A percentile compares a stretch with the other conserved stretches of the same genome.
Evolutionary conservation across 2,888 invertebrate species (phyloP).

Genomic region (Thymelicus sylvestris): DNA sequence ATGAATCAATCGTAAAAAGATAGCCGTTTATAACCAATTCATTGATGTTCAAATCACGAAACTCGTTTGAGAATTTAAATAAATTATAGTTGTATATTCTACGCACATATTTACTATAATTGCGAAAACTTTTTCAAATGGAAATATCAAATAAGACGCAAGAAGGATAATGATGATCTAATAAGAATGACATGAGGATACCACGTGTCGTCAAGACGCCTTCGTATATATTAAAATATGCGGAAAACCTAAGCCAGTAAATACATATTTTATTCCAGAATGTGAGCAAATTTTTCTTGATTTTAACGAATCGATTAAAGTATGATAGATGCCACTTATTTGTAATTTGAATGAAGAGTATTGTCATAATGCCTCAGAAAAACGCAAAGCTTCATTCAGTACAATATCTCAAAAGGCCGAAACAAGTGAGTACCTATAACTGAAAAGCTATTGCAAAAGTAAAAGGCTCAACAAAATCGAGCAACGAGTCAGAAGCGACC

Average conservation of each 20-base stretch:
- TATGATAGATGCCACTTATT: no score
- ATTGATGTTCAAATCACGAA: slow-evolving; percentile 31
- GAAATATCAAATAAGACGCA: slow-evolving; percentile 52
- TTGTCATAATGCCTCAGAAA: no score
- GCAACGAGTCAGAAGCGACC: slow-evolving; percentile 48
- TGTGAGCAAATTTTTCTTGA: background rate
- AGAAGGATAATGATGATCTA: slow-evolving; percentile 51
- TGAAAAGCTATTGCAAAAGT: slow-evolving; percentile 39
- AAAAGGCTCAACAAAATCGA: slow-evolving; percentile 52
- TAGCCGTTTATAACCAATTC: slow-evolving; percentile 29
- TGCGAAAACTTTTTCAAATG: slow-evolving; percentile 29
- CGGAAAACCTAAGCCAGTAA: background rate
- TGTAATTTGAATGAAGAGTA: no score
- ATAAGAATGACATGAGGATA: slow-evolving; percentile 27
- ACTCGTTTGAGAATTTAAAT: slow-evolving; percentile 28
- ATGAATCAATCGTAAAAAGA: slow-evolving; percentile 27
- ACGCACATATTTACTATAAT: slow-evolving; percentile 30
- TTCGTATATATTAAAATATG: background rate
- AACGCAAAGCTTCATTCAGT: no score
- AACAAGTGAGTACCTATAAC: background rate
- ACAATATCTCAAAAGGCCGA: background rate
- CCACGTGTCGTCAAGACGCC: slow-evolving; percentile 20
- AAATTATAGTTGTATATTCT: slow-evolving; percentile 14
- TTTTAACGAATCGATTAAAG: no score
- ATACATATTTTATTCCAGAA: background rate